These are phyloP conservation scores for Diachasmimorpha longicaudata DNA, from an alignment of 1,140 invertebrate species.

Conservation along the genomic window DNA sequence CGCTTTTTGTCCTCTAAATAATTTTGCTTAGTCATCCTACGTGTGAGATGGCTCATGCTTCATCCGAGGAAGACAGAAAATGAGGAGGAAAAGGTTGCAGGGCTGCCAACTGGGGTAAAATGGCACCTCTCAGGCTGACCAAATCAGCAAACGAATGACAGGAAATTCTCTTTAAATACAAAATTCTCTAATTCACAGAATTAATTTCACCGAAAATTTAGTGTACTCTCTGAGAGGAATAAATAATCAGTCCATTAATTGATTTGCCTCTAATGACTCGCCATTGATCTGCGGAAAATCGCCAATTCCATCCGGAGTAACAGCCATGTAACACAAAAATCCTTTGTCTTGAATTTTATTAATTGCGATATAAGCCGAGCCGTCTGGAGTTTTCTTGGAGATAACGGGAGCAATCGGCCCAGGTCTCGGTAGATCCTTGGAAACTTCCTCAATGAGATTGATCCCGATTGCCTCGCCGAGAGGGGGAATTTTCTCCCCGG, in stretches of 20 bases:
- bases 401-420: constrained; percentile 60
- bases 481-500: constrained; percentile 44
- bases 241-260: too few relatives aligned
- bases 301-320: constrained; percentile 52
- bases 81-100: neutral
- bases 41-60: neutral
- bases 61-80: neutral
- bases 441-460: constrained; percentile 47
- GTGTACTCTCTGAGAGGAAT: too few relatives aligned
- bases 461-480: constrained; percentile 54
- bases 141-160: too few relatives aligned
- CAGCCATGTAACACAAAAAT: constrained; percentile 64
- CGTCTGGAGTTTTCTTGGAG: constrained; percentile 59
- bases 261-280: too few relatives aligned
- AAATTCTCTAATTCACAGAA: too few relatives aligned
- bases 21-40: constrained; percentile 14
- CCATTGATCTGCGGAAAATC: neutral
- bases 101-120: neutral
- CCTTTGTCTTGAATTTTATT: constrained; percentile 60
- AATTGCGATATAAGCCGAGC: constrained; percentile 59
- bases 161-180: too few relatives aligned
- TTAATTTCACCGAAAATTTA: too few relatives aligned
- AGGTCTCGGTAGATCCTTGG: constrained; percentile 53
- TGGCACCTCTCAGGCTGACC: neutral
- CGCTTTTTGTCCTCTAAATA: constrained; percentile 14